phyloP scores from a whole-genome alignment of 1,140 invertebrate genomes.

The Heliconius eleuchia region DNA sequence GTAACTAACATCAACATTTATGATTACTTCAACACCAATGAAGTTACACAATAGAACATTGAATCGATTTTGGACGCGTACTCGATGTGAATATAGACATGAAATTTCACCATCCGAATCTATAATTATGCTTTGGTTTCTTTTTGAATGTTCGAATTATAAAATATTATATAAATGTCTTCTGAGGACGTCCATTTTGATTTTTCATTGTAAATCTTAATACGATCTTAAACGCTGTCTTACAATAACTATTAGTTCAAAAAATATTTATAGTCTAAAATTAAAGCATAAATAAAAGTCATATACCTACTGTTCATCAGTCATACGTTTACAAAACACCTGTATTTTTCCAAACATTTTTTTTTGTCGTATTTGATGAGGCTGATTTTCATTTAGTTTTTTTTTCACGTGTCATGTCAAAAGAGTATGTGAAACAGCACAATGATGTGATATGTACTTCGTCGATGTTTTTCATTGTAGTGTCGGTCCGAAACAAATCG shows the following conservation, averaged over 20 bases:
- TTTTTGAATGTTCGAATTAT: background rate
- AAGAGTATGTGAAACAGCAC: constrained; percentile 55
- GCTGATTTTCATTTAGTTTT: constrained; percentile 4
- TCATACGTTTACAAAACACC: too few relatives aligned
- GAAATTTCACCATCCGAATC: constrained; percentile 44
- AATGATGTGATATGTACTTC: constrained; percentile 59
- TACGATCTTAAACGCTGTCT: too few relatives aligned
- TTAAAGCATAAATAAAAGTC: too few relatives aligned
- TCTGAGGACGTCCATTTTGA: too few relatives aligned
- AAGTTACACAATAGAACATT: constrained; percentile 65
- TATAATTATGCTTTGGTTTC: constrained; percentile 2
- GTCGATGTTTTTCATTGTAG: constrained; percentile 56
- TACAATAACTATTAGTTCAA: too few relatives aligned
- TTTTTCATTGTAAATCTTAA: too few relatives aligned
- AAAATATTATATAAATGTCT: background rate
- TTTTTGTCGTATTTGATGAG: background rate
- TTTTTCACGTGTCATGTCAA: constrained; percentile 45
- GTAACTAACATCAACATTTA: constrained; percentile 42
- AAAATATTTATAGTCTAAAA: too few relatives aligned
- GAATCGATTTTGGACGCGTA: constrained; percentile 48
- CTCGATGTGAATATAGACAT: constrained; percentile 51
- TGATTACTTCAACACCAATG: constrained; percentile 1
- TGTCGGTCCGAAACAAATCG: constrained; percentile 54
- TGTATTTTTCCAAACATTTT: background rate
- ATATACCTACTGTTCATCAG: too few relatives aligned